Conservation (phyloP, 2,113 vertebrate genomes). For the Halichoeres trimaculatus region DNA sequence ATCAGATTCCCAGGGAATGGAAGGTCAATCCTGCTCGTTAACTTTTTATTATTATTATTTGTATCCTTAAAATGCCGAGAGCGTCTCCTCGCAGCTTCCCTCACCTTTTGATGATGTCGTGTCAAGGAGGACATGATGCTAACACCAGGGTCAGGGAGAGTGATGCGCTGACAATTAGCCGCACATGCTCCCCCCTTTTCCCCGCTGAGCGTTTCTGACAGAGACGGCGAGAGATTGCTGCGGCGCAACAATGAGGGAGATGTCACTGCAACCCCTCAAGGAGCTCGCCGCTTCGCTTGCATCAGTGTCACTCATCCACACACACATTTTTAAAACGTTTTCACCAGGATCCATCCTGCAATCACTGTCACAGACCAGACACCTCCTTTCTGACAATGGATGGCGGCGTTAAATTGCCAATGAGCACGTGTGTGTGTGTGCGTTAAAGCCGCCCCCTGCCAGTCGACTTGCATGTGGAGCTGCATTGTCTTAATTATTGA, state of each 20-base stretch:
- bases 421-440: not conserved
- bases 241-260: conserved; percentile 15
- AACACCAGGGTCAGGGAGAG: conserved; percentile 30
- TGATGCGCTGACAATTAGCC: conserved; percentile 59
- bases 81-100: not conserved
- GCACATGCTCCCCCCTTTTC: conserved; percentile 4
- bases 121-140: conserved; percentile 22
- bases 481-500: conserved; percentile 92
- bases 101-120: conserved; percentile 26
- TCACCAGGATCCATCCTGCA: conserved; percentile 20
- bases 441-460: no score
- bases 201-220: conserved; percentile 26
- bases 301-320: conserved; percentile 52
- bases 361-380: conserved; percentile 28
- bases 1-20: conserved; percentile 41
- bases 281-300: conserved; percentile 49
- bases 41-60: not conserved
- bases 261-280: conserved; percentile 42
- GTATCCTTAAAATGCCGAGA: not conserved
- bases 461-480: conserved; percentile 32
- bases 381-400: no score
- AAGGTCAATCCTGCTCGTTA: conserved; percentile 25
- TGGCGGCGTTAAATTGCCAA: no score
- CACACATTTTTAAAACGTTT: conserved; percentile 41
- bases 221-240: not conserved